Percentiles rank a stretch among this genome's conserved stretches.
Evolutionary conservation across 37 sponge, comb jelly and placozoan species (phyloP).

Genomic region (Aplysina aerophoba): DNA sequence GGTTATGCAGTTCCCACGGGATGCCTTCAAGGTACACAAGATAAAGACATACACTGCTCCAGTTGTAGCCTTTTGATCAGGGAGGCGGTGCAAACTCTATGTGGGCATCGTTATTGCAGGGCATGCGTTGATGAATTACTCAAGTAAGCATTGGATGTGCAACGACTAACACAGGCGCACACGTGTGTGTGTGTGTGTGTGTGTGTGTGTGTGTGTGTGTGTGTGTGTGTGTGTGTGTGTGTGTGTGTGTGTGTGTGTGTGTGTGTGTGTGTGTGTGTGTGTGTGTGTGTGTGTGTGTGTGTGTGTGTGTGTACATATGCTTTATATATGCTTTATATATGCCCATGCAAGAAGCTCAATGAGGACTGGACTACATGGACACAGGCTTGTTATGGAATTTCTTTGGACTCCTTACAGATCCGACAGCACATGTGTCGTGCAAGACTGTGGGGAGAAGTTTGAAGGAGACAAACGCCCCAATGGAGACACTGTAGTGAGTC

Average conservation of each 20-base stretch:
- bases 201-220: neutral
- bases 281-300: neutral
- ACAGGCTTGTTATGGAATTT: too few species aligned
- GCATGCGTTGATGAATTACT: conserved; percentile 50
- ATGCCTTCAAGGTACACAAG: too few species aligned
- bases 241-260: neutral
- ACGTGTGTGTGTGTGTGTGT: neutral
- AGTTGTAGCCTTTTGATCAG: conserved; percentile 47
- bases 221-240: neutral
- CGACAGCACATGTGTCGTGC: neutral
- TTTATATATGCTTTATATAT: neutral
- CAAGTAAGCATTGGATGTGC: neutral
- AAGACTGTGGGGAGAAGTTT: conserved; percentile 6
- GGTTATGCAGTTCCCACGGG: too few species aligned
- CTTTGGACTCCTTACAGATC: too few species aligned
- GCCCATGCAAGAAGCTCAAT: too few species aligned
- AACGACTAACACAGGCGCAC: neutral
- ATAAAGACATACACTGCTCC: conserved; percentile 25
- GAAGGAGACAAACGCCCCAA: neutral
- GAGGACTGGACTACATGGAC: too few species aligned
- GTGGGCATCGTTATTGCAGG: conserved; percentile 75
- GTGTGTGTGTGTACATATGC: neutral
- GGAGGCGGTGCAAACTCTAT: conserved; percentile 67
- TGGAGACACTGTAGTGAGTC: neutral
- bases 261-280: neutral